These are phyloP conservation scores for Glyptemys insculpta DNA, from an alignment of 2,797 vertebrate species.

Conservation along the genomic window DNA sequence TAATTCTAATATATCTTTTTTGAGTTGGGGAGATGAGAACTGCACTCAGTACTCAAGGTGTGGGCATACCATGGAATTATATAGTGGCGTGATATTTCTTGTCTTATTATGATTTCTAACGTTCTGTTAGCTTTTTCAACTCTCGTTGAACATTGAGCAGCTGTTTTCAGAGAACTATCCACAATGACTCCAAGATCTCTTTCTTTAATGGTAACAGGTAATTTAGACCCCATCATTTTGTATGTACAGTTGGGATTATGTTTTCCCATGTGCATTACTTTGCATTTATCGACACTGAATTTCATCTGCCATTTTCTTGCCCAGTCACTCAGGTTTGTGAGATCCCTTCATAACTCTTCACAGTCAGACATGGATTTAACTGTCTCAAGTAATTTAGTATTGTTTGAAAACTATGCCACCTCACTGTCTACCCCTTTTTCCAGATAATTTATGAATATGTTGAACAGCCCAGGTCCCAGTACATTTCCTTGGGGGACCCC, in stretches of 20 bases:
- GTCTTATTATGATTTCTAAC: background rate
- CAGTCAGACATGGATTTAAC: background rate
- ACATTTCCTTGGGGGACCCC: background rate
- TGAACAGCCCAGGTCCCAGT: background rate
- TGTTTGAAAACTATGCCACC: background rate
- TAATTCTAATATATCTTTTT: background rate
- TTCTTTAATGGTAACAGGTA: background rate
- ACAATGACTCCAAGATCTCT: background rate
- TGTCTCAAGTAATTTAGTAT: background rate
- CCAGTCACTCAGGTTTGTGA: background rate
- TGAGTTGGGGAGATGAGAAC: background rate
- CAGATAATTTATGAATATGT: background rate
- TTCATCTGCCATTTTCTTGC: background rate
- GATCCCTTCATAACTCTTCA: background rate
- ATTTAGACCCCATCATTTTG: background rate
- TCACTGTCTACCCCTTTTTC: background rate
- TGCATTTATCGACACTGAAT: background rate
- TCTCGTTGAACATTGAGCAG: background rate
- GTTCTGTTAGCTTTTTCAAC: background rate
- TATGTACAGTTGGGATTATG: background rate
- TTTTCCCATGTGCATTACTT: background rate
- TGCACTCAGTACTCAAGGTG: background rate
- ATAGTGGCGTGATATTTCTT: background rate
- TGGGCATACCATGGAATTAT: background rate
- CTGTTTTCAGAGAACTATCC: background rate